Percentiles rank a stretch among this genome's conserved stretches.
These are phyloP conservation scores for Nyleta sp. DNA, from an alignment of 2,888 invertebrate genomes.

Conservation along the genomic window DNA sequence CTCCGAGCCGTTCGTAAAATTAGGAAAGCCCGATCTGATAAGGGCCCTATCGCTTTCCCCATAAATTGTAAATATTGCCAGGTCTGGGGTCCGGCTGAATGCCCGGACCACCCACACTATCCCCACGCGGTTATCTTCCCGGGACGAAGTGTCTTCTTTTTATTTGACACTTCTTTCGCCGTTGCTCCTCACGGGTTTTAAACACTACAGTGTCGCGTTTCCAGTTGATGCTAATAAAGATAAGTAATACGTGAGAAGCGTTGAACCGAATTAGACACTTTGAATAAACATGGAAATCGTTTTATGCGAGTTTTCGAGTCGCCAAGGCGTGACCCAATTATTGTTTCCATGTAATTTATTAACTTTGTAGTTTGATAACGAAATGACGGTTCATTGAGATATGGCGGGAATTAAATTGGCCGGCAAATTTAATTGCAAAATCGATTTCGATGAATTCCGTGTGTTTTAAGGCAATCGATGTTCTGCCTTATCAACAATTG, in stretches of 20 bases:
- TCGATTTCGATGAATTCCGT: too few relatives aligned
- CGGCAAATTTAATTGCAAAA: too few relatives aligned
- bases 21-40: conserved; percentile 78
- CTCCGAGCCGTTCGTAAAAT: conserved; percentile 65
- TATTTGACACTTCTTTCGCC: conserved; percentile 52
- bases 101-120: conserved; percentile 77
- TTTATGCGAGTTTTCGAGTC: conserved; percentile 25
- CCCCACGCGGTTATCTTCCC: conserved; percentile 40
- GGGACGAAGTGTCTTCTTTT: conserved; percentile 43
- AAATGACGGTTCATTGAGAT: too few relatives aligned
- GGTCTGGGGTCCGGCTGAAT: conserved; percentile 58
- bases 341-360: too few relatives aligned
- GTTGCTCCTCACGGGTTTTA: conserved; percentile 17
- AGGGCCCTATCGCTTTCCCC: conserved; percentile 69
- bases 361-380: too few relatives aligned
- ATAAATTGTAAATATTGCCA: conserved; percentile 74
- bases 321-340: conserved; percentile 32
- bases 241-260: conserved; percentile 39
- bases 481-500: too few relatives aligned
- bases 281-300: conserved; percentile 52
- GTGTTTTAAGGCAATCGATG: too few relatives aligned
- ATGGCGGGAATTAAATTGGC: too few relatives aligned
- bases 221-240: conserved; percentile 45
- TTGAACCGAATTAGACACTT: conserved; percentile 31
- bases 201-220: conserved; percentile 35